Percentiles rank a stretch among this genome's conserved stretches.
These are phyloP conservation scores for Nemotelus nigrinus DNA, from an alignment of 2,888 invertebrate genomes.

Conservation along the genomic window DNA sequence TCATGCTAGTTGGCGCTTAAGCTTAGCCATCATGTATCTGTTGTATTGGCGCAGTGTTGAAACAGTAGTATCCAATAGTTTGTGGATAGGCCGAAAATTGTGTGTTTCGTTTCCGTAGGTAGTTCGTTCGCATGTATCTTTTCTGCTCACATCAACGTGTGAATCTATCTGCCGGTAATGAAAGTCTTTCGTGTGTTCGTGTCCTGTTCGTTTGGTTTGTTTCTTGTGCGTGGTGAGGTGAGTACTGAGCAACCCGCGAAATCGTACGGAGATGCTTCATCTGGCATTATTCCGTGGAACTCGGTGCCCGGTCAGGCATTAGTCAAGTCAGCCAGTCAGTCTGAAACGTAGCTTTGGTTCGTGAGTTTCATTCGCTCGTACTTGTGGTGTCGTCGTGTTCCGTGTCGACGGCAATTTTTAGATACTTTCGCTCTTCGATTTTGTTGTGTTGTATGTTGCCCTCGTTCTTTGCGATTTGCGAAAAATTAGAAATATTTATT, in stretches of 20 bases:
- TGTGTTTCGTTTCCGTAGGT: no score
- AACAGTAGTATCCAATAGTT: no score
- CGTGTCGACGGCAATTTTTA: constrained; percentile 6
- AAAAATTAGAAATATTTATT: constrained; percentile 12
- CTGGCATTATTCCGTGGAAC: background rate
- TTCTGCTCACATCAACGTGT: background rate
- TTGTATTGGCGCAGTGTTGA: no score
- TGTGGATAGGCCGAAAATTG: no score
- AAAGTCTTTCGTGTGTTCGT: no score
- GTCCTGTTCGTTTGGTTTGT: no score
- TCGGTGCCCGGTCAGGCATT: background rate
- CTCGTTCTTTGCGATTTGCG: constrained; percentile 7
- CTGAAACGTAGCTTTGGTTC: constrained; percentile 27
- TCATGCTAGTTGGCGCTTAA: no score
- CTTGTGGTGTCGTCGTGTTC: background rate
- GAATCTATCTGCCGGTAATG: background rate
- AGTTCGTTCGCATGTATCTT: background rate
- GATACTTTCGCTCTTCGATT: constrained; percentile 7
- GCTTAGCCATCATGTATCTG: no score
- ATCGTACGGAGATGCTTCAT: constrained; percentile 28
- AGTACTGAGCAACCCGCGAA: constrained; percentile 4
- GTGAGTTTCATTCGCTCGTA: constrained; percentile 8
- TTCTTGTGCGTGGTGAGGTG: background rate
- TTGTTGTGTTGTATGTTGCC: background rate
- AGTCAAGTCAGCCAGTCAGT: constrained; percentile 19